Conservation (phyloP, 1,140 invertebrate species). For the Orchestia grillus region DNA sequence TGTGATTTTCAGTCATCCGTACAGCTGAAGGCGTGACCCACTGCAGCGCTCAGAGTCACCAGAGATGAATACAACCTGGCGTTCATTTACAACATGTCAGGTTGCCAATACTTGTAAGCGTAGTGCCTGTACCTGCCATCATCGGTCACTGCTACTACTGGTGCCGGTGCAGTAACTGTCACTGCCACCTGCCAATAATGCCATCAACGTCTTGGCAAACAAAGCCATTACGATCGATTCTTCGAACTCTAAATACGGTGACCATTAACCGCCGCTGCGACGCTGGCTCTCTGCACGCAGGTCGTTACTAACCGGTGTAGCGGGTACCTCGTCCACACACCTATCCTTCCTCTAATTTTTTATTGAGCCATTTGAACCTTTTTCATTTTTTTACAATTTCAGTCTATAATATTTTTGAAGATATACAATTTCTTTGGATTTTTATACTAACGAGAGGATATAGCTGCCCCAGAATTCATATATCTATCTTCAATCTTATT, state of each 20-base stretch:
- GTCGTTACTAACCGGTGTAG: not conserved
- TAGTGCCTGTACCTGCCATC: not conserved
- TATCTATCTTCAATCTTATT: too few relatives aligned
- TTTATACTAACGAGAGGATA: too few relatives aligned
- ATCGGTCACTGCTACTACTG: not conserved
- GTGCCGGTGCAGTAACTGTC: not conserved
- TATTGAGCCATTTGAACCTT: not conserved
- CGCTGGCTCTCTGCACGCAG: not conserved
- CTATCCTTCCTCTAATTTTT: not conserved
- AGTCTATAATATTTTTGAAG: too few relatives aligned
- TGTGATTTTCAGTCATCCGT: not conserved
- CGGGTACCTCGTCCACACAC: not conserved
- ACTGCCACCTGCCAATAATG: constrained; percentile 35
- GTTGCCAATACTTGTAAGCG: not conserved
- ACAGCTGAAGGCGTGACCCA: not conserved
- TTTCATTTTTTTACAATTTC: too few relatives aligned
- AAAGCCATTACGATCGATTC: constrained; percentile 40
- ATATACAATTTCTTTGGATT: too few relatives aligned
- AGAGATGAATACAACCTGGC: not conserved
- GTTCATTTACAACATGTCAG: not conserved
- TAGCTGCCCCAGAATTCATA: too few relatives aligned
- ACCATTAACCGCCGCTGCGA: not conserved
- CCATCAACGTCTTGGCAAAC: constrained; percentile 16
- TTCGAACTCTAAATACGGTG: not conserved
- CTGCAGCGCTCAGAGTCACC: not conserved